phyloP scores from a whole-genome alignment of 2,797 vertebrate species.

The Parauchenoglanis ngamensis region DNA sequence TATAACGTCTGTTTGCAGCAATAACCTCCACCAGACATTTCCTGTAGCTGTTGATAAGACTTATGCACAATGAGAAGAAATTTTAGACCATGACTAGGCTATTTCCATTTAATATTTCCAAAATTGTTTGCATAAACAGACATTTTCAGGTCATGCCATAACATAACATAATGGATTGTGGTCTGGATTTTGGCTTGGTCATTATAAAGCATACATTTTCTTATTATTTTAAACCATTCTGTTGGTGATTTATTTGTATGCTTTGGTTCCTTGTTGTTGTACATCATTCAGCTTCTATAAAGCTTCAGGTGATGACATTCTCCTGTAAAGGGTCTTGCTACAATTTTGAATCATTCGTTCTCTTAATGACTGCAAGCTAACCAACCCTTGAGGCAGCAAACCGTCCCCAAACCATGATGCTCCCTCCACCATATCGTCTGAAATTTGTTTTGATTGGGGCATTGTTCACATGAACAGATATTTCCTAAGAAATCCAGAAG shows the following conservation, averaged over 20 bases:
- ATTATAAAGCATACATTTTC: background rate
- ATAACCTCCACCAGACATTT: background rate
- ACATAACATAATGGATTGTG: background rate
- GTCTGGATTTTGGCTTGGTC: background rate
- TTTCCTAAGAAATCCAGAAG: too few species aligned
- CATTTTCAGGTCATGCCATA: background rate
- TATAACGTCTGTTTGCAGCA: too few species aligned
- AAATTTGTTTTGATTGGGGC: slow-evolving; percentile 9
- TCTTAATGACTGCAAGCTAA: background rate
- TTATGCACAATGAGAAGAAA: background rate
- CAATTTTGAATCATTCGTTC: background rate
- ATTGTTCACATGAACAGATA: background rate
- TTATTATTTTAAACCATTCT: background rate
- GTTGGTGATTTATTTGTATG: background rate
- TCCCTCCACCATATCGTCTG: background rate
- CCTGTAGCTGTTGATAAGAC: background rate
- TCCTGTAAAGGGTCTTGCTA: background rate
- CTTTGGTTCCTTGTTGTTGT: background rate
- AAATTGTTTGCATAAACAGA: background rate
- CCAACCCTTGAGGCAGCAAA: background rate
- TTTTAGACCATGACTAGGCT: background rate
- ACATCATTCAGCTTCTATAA: background rate
- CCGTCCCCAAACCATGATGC: background rate
- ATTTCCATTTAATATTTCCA: background rate
- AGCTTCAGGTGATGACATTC: background rate